Evolutionary conservation across 2,797 vertebrate genomes (phyloP).

Genomic region (Gorsachius magnificus): DNA sequence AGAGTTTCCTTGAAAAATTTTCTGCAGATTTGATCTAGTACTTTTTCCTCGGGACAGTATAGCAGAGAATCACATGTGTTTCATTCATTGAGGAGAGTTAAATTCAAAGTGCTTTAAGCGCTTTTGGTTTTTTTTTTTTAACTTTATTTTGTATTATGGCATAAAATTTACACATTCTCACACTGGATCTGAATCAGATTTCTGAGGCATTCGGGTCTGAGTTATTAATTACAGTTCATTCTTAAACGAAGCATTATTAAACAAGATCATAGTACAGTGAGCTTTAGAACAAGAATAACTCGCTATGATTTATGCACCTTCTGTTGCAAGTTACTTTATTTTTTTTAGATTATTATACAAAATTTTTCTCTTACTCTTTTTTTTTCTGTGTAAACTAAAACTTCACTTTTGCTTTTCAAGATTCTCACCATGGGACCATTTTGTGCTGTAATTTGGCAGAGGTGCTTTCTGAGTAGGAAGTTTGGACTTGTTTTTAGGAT

Average conservation of each 20-base stretch:
- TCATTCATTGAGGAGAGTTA: neutral
- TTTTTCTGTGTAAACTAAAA: neutral
- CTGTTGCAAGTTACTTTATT: neutral
- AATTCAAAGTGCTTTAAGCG: neutral
- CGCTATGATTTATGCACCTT: neutral
- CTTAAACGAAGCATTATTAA: neutral
- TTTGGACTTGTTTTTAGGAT: slow-evolving; percentile 32
- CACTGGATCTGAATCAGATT: neutral
- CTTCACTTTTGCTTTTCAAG: slow-evolving; percentile 39
- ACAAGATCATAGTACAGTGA: neutral
- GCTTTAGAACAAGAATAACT: neutral
- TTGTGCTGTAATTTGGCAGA: slow-evolving; percentile 35
- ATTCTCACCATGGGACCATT: slow-evolving; percentile 5
- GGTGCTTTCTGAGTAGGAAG: slow-evolving; percentile 17
- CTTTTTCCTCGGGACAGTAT: neutral
- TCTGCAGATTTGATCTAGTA: neutral
- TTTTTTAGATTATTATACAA: neutral
- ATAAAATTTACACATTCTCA: neutral
- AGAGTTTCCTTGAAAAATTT: neutral
- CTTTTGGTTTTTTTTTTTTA: no score
- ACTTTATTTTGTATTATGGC: neutral
- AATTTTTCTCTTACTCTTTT: neutral
- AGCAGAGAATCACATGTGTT: neutral
- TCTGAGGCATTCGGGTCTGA: neutral
- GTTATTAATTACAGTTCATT: neutral